Conservation (phyloP, 2,888 invertebrate genomes). For the Vesta saturnalis region DNA sequence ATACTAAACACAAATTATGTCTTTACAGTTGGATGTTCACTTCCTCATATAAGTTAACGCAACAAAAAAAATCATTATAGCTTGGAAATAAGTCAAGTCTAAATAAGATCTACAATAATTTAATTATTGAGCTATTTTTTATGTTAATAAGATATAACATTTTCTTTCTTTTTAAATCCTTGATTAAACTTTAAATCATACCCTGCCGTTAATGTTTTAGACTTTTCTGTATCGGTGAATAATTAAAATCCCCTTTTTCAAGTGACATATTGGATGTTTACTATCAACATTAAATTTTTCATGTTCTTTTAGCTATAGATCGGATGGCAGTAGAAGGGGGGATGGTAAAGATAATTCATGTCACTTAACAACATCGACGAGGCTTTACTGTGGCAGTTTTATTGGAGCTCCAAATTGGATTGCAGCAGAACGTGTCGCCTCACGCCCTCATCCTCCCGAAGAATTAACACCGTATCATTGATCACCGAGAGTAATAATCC, state of each 20-base stretch:
- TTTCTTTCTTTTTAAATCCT: too few species aligned
- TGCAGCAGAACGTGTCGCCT: slow-evolving; percentile 57
- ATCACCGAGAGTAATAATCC: slow-evolving; percentile 63
- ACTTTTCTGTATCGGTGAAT: slow-evolving; percentile 20
- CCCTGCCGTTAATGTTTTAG: neutral
- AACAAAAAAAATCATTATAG: too few species aligned
- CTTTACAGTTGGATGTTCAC: too few species aligned
- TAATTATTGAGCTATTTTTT: too few species aligned
- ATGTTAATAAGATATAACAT: too few species aligned
- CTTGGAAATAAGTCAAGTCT: too few species aligned
- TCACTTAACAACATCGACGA: slow-evolving; percentile 64
- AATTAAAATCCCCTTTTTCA: slow-evolving; percentile 35
- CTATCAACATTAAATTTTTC: slow-evolving; percentile 61
- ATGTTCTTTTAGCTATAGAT: slow-evolving; percentile 56
- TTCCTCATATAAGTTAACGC: too few species aligned
- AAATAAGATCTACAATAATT: too few species aligned
- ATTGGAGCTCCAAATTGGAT: slow-evolving; percentile 64
- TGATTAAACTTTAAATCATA: neutral
- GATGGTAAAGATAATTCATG: slow-evolving; percentile 62
- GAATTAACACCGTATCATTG: slow-evolving; percentile 62
- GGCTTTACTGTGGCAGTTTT: slow-evolving; percentile 64
- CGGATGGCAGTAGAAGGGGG: slow-evolving; percentile 45
- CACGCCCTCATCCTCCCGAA: slow-evolving; percentile 41
- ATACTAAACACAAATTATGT: too few species aligned
- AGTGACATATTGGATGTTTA: slow-evolving; percentile 50